phyloP scores from a whole-genome alignment of 2,888 invertebrate genomes.

The Mesorhabditis spiculigera region DNA sequence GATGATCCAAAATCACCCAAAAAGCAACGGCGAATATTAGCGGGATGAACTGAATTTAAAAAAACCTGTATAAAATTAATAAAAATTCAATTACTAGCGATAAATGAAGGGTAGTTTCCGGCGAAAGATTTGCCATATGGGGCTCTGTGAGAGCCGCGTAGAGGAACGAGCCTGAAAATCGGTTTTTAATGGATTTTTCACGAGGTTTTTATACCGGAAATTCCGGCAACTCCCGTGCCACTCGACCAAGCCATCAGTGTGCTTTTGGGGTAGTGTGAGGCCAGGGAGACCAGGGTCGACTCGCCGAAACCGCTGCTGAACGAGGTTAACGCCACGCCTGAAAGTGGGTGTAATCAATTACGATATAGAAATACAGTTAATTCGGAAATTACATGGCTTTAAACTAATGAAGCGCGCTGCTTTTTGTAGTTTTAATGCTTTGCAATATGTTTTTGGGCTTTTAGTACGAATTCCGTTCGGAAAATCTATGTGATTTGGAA shows the following conservation, averaged over 20 bases:
- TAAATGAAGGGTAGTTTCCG: background rate
- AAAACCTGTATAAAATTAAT: background rate
- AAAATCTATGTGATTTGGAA: too few relatives aligned
- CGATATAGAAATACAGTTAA: too few relatives aligned
- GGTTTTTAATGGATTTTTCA: background rate
- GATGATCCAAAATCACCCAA: constrained; percentile 1
- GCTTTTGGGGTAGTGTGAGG: background rate
- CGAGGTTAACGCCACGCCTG: background rate
- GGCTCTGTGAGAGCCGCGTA: background rate
- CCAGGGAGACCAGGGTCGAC: background rate
- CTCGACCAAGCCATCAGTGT: background rate
- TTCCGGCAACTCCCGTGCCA: background rate
- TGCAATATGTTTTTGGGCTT: too few relatives aligned
- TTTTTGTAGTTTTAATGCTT: too few relatives aligned
- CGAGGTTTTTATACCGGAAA: background rate
- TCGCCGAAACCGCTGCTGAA: background rate
- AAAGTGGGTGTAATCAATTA: background rate
- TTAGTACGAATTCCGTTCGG: too few relatives aligned
- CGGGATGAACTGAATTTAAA: background rate
- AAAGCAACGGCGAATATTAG: background rate
- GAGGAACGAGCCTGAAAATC: constrained; percentile 4
- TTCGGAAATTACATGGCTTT: too few relatives aligned
- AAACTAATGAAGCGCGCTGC: too few relatives aligned
- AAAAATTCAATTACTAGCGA: background rate
- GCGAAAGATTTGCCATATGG: background rate